A percentile compares a stretch with the other conserved stretches of the same genome.
These are phyloP conservation scores for Ascaphus truei DNA, from an alignment of 2,113 vertebrate species.

Conservation along the genomic window DNA sequence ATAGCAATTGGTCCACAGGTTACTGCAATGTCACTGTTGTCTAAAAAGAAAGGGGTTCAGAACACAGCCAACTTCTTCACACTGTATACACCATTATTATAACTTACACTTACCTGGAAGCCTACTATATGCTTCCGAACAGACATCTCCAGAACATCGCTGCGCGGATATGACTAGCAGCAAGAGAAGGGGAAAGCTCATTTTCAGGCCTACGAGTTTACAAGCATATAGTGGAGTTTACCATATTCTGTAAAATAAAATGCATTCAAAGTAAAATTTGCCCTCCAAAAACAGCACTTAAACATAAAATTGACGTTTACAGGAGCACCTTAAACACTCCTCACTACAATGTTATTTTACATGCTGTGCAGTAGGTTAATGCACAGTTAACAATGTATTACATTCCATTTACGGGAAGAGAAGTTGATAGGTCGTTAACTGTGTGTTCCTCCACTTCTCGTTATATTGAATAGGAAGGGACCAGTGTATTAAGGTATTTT, in stretches of 20 bases:
- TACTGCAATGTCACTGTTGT: conserved; percentile 57
- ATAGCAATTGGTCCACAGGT: conserved; percentile 56
- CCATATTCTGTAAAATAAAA: not conserved
- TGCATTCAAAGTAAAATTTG: not conserved
- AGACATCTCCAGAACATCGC: not conserved
- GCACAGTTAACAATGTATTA: too few relatives aligned
- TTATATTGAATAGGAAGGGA: too few relatives aligned
- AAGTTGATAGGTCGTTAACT: too few relatives aligned
- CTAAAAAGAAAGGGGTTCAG: conserved; percentile 36
- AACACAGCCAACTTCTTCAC: not conserved
- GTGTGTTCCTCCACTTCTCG: too few relatives aligned
- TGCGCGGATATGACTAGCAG: not conserved
- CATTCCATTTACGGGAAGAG: too few relatives aligned
- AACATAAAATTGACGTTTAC: too few relatives aligned
- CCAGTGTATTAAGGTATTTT: too few relatives aligned
- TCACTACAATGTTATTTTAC: too few relatives aligned
- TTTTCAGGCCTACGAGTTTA: not conserved
- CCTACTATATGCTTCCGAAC: not conserved
- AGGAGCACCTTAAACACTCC: too few relatives aligned
- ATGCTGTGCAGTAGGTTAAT: too few relatives aligned
- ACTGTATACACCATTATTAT: too few relatives aligned
- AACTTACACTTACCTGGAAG: conserved; percentile 6
- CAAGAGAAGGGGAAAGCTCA: not conserved
- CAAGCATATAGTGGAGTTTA: not conserved
- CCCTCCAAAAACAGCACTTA: too few relatives aligned